These are phyloP conservation scores for Artibeus jamaicensis DNA, from an alignment of 2,797 vertebrate genomes.

Conservation along the genomic window DNA sequence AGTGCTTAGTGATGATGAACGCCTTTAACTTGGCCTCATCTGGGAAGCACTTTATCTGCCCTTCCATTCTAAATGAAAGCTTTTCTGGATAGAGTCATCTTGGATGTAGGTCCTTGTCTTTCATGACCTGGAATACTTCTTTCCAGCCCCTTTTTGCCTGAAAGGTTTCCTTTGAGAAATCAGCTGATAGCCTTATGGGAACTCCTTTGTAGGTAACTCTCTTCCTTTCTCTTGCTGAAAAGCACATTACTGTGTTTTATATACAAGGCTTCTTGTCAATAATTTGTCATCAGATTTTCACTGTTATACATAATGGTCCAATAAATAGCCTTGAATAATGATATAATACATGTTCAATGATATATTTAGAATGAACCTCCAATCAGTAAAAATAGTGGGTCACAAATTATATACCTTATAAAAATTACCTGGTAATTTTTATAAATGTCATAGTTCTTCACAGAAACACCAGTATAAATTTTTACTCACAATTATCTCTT, in stretches of 20 bases:
- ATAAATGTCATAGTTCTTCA: background rate
- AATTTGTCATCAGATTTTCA: constrained; percentile 7
- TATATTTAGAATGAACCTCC: constrained; percentile 22
- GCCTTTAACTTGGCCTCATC: too few relatives aligned
- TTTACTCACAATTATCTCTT: background rate
- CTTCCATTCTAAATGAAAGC: too few relatives aligned
- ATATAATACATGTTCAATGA: background rate
- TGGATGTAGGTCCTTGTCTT: too few relatives aligned
- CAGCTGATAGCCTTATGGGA: too few relatives aligned
- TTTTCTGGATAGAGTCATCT: too few relatives aligned
- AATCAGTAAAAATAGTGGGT: background rate
- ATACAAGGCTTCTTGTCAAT: background rate
- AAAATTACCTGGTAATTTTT: background rate
- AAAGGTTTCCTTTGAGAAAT: too few relatives aligned
- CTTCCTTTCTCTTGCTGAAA: too few relatives aligned
- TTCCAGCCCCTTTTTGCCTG: too few relatives aligned
- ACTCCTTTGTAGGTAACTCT: too few relatives aligned
- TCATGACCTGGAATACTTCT: too few relatives aligned
- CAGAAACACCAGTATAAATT: background rate
- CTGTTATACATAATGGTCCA: background rate
- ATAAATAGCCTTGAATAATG: background rate
- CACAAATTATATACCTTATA: background rate
- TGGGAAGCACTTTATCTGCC: too few relatives aligned
- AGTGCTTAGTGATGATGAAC: too few relatives aligned
- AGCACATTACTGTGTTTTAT: background rate